Conservation (phyloP, 2,113 vertebrate species). For the Macrotus californicus region DNA sequence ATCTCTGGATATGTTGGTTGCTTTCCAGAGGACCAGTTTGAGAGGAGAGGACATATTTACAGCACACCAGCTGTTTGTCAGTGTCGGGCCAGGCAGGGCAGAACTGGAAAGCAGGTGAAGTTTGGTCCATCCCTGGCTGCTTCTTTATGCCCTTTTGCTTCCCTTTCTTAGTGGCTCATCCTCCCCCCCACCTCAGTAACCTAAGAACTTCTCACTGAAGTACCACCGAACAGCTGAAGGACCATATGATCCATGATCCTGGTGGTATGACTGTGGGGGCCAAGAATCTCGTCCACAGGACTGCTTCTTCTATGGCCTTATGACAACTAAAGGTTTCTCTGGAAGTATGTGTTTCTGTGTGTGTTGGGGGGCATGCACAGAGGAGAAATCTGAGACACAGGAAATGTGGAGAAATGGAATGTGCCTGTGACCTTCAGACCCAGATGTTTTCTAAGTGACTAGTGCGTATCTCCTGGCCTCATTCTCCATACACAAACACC, state of each 20-base stretch:
- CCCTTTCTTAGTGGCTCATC: background rate
- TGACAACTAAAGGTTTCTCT: background rate
- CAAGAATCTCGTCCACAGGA: background rate
- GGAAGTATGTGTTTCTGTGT: background rate
- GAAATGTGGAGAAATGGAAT: background rate
- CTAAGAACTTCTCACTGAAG: background rate
- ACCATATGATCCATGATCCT: too few relatives aligned
- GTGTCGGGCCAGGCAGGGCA: background rate
- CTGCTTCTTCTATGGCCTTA: background rate
- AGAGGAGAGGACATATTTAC: background rate
- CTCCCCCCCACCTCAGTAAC: background rate
- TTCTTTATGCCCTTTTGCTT: background rate
- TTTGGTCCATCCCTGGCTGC: background rate
- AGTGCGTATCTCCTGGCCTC: constrained; percentile 38
- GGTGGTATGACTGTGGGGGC: background rate
- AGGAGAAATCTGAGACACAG: background rate
- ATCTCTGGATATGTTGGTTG: background rate
- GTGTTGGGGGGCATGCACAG: fast-evolving
- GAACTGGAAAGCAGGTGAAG: background rate
- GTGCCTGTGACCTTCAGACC: background rate
- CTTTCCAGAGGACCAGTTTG: background rate
- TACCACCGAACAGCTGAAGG: background rate
- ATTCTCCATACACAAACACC: background rate
- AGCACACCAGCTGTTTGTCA: background rate
- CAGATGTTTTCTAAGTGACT: constrained; percentile 38